Evolutionary conservation across 2,113 vertebrate species (phyloP).

Genomic region (Marmota monax): DNA sequence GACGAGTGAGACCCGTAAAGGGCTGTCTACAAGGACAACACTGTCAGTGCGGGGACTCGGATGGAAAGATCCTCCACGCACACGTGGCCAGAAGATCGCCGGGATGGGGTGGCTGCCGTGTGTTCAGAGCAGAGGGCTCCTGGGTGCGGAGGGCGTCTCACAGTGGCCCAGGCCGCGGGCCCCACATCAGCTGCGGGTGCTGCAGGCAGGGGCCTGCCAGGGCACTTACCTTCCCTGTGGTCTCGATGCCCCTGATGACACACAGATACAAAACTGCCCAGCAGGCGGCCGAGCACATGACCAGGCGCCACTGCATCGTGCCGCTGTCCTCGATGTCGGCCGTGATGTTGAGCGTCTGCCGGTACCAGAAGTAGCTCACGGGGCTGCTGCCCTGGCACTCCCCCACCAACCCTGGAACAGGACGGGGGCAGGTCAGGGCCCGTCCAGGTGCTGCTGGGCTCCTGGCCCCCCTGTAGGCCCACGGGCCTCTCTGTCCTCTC

Average conservation of each 20-base stretch:
- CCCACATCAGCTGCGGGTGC: too few relatives aligned
- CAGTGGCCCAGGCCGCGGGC: too few relatives aligned
- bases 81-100: too few relatives aligned
- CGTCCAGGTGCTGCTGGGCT: neutral
- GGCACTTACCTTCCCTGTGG: constrained; percentile 92
- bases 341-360: constrained; percentile 93
- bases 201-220: fast-evolving
- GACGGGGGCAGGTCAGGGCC: too few relatives aligned
- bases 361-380: constrained; percentile 96
- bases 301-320: constrained; percentile 91
- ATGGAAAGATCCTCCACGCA: too few relatives aligned
- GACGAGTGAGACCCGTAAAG: neutral
- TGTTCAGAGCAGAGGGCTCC: too few relatives aligned
- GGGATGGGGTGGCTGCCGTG: too few relatives aligned
- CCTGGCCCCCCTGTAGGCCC: neutral
- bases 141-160: too few relatives aligned
- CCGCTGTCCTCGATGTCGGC: constrained; percentile 86
- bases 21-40: neutral
- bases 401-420: constrained; percentile 85
- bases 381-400: constrained; percentile 92
- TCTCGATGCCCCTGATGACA: constrained; percentile 93
- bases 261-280: constrained; percentile 94
- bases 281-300: constrained; percentile 89
- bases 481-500: neutral
- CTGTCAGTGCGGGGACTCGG: too few relatives aligned